phyloP scores from a whole-genome alignment of 2,888 invertebrate species.

The Acleris laterana region DNA sequence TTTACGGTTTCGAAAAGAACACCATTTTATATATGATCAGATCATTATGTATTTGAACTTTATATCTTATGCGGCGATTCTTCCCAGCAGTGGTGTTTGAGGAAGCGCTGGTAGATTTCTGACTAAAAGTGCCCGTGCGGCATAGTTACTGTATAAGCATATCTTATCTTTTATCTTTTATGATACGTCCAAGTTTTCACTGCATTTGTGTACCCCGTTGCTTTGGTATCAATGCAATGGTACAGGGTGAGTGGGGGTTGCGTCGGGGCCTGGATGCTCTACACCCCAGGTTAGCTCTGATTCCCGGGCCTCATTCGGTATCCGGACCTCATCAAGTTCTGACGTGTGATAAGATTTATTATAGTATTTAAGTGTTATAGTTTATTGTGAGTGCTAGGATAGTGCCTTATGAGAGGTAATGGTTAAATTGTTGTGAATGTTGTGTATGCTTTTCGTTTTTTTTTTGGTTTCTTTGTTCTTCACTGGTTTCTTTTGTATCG shows the following conservation, averaged over 20 bases:
- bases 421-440: not conserved
- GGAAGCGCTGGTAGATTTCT: no score
- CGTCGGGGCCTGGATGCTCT: not conserved
- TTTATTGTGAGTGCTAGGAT: not conserved
- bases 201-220: slow-evolving; percentile 1
- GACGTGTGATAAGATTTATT: not conserved
- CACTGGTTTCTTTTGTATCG: not conserved
- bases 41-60: no score
- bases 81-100: no score
- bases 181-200: no score
- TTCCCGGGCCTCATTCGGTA: not conserved
- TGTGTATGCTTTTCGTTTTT: not conserved
- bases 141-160: no score
- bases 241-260: slow-evolving; percentile 3
- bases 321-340: not conserved
- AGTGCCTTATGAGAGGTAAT: slow-evolving; percentile 3
- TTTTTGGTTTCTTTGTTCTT: not conserved
- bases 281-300: not conserved
- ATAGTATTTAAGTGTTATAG: not conserved
- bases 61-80: no score
- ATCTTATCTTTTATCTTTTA: no score
- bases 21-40: no score
- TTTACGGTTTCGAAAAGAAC: no score
- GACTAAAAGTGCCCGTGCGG: no score
- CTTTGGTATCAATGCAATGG: slow-evolving; percentile 1